Evolutionary conservation across 2,888 invertebrate species (phyloP).

Genomic region (Litoditis marina): DNA sequence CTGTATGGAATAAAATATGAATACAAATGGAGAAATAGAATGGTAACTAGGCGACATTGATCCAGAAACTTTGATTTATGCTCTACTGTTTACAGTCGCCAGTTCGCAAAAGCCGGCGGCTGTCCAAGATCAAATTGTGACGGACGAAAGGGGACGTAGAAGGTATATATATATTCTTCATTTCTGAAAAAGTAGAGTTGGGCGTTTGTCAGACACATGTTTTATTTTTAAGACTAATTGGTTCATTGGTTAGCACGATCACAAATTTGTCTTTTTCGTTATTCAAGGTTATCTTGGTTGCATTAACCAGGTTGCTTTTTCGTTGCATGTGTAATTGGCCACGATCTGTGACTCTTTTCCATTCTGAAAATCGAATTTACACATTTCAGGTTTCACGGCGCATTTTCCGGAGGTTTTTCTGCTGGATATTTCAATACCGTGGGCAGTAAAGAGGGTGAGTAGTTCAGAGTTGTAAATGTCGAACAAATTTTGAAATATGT

Average conservation of each 20-base stretch:
- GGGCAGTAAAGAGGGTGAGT: conserved; percentile 77
- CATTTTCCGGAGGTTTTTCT: conserved; percentile 96
- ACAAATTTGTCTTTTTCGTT: too few relatives aligned
- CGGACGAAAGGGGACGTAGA: conserved; percentile 81
- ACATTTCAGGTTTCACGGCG: conserved; percentile 81
- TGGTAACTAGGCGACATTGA: too few relatives aligned
- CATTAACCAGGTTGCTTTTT: too few relatives aligned
- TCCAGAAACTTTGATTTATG: neutral
- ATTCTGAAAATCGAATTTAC: conserved; percentile 69
- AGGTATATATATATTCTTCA: conserved; percentile 67
- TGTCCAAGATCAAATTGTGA: conserved; percentile 79
- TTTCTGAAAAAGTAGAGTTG: conserved; percentile 1
- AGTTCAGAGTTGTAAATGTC: conserved; percentile 3
- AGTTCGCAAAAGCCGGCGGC: conserved; percentile 73
- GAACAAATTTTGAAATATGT: conserved; percentile 13
- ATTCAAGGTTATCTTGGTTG: too few relatives aligned
- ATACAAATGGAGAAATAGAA: too few relatives aligned
- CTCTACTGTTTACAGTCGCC: conserved; percentile 22
- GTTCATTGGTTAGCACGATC: too few relatives aligned
- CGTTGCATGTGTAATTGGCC: too few relatives aligned
- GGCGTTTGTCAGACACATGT: too few relatives aligned
- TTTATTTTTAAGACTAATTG: too few relatives aligned
- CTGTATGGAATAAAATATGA: too few relatives aligned
- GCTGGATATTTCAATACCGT: conserved; percentile 97
- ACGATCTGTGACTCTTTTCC: too few relatives aligned